Percentiles rank a stretch among this genome's conserved stretches.
phyloP scores from a whole-genome alignment of 2,888 invertebrate genomes.

The Pocota personata region DNA sequence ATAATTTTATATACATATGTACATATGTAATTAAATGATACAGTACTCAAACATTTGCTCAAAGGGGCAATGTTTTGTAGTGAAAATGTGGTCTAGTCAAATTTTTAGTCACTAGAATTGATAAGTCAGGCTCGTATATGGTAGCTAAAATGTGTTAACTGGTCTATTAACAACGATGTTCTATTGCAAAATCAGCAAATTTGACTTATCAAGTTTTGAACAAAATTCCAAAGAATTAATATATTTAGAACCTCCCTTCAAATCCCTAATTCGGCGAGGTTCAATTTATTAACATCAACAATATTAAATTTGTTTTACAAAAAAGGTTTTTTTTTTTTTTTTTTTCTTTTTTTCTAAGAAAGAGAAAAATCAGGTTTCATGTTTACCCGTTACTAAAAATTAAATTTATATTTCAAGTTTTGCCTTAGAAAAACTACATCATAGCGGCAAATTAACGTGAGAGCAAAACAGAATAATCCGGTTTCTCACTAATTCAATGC shows the following conservation, averaged over 20 bases:
- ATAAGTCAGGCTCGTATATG: too few relatives aligned
- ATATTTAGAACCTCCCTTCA: not conserved
- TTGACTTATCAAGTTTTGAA: not conserved
- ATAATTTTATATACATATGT: too few relatives aligned
- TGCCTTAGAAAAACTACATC: not conserved
- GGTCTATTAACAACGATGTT: too few relatives aligned
- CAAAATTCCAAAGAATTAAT: not conserved
- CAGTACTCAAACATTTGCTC: too few relatives aligned
- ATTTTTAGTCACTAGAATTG: too few relatives aligned
- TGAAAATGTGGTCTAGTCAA: too few relatives aligned
- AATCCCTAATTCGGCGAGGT: not conserved
- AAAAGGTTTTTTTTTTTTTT: too few relatives aligned
- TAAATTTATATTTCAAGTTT: constrained; percentile 9
- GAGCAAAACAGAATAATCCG: constrained; percentile 14
- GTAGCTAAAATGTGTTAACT: too few relatives aligned
- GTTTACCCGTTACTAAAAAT: not conserved
- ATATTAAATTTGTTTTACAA: not conserved
- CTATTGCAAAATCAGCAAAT: too few relatives aligned
- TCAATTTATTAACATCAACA: not conserved
- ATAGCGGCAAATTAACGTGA: constrained; percentile 1
- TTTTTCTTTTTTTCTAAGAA: not conserved
- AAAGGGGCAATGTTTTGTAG: too few relatives aligned
- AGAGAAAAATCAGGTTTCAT: not conserved
- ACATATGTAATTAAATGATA: too few relatives aligned
- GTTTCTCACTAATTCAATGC: not conserved